A percentile compares a stretch with the other conserved stretches of the same genome.
Evolutionary conservation across 2,113 vertebrate genomes (phyloP).

Genomic region (Clarias gariepinus): DNA sequence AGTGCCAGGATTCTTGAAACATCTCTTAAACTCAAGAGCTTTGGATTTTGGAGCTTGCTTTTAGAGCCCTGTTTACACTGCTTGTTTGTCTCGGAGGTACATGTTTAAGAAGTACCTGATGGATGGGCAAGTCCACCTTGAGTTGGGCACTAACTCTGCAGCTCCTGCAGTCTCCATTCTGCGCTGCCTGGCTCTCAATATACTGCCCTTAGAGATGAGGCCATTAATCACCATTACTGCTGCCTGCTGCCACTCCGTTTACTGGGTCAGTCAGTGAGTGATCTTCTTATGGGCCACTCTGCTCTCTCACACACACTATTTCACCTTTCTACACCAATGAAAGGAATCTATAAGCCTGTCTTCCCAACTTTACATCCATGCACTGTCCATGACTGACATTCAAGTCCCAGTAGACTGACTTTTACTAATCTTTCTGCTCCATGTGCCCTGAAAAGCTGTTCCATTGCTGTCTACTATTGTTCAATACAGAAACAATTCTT

Average conservation of each 20-base stretch:
- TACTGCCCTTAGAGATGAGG: slow-evolving; percentile 52
- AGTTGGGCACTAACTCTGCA: slow-evolving; percentile 38
- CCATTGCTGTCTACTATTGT: slow-evolving; percentile 20
- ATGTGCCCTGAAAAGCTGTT: slow-evolving; percentile 15
- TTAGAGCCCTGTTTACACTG: slow-evolving; percentile 19
- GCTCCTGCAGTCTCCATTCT: slow-evolving; percentile 43
- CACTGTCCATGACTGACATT: slow-evolving; percentile 33
- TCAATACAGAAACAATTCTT: slow-evolving; percentile 19
- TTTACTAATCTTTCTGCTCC: slow-evolving; percentile 37
- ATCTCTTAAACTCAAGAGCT: slow-evolving; percentile 21
- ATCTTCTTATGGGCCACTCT: slow-evolving; percentile 41
- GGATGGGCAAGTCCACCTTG: slow-evolving; percentile 52
- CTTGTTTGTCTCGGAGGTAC: slow-evolving; percentile 23
- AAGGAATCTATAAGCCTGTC: slow-evolving; percentile 55
- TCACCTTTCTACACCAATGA: slow-evolving; percentile 47
- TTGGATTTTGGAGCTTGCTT: slow-evolving; percentile 2
- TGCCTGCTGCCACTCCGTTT: slow-evolving; percentile 50
- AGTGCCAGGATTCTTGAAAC: slow-evolving; percentile 1
- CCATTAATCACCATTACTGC: slow-evolving; percentile 60
- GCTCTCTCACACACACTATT: slow-evolving; percentile 41
- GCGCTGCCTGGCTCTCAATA: slow-evolving; percentile 49
- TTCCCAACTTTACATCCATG: slow-evolving; percentile 44
- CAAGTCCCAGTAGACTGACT: slow-evolving; percentile 30
- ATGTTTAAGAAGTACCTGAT: slow-evolving; percentile 38
- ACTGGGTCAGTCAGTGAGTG: slow-evolving; percentile 49